Base-by-base conservation (phyloP, 1,140 invertebrate species). In the Calosoma granatense region DNA sequence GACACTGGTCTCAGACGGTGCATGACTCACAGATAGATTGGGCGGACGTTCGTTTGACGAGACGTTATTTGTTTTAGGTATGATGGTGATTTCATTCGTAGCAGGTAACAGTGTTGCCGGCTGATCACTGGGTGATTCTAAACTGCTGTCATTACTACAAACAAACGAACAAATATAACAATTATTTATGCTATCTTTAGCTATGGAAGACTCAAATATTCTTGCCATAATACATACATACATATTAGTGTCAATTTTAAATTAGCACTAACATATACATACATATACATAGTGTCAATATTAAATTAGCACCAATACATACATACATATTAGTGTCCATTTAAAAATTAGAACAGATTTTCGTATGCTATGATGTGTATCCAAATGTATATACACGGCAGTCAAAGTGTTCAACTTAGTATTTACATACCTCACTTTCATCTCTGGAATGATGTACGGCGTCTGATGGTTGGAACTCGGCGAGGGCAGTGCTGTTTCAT, bases 401-500 rank as follows among this genome's bases (percentile, higher is more conserved):
- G n/a, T n/a, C n/a, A n/a, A n/a, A n/a, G n/a, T n/a, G n/a, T n/a
- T n/a, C n/a, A n/a, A n/a, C n/a, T n/a, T n/a, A n/a, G n/a, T n/a
- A n/a, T n/a, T 56, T 14, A 51, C 54, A 19, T 60, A 71, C 70
- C 68, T 71, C 56, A 71, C 64, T 56, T 65, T 60, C 70, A 70
- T 71, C 60, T 71, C 67, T 14, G 70, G 70, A 57, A 71, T 70
- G 17, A 68, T 60, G 20, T 67, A 66, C 3, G 65, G 63, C 2
- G 64, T 59, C 58, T 67, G 64, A 21, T 68, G 63, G 57, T 60
- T 58, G 59, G 64, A 62, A 65, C 72, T 68, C 2, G 71, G 65
- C 1, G 77, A 79, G 0, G 77, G 75, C n/a, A 73, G 72, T 0
- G 78, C 78, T 0, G 80, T 78, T 62, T 85, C 81, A 51, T 82